Base-by-base conservation (phyloP, 1,140 invertebrate species). In the Asbolus verrucosus region DNA sequence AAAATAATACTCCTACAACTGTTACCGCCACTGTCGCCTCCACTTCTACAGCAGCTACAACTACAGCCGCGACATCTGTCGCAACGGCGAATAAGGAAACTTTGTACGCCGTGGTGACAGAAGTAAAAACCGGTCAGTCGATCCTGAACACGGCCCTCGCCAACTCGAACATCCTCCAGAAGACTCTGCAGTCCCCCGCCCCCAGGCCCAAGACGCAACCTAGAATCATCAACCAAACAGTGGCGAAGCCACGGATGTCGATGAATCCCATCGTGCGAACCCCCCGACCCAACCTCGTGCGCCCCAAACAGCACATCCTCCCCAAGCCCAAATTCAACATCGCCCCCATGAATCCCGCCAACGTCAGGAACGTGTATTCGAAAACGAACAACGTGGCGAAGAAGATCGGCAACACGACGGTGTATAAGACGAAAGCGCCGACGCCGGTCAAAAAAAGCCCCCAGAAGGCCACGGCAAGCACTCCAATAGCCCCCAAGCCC, bases 101-200 rank as follows among this genome's bases (percentile, higher is more conserved):
- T 1, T 19, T 36, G n/a, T 38, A 13, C 8, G 36, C 19, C 5
- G 24, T 41, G n/a, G 30, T 43, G 27, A 27, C 16, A 1, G 8
- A 15, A 1, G 16, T 30, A 0, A 67, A 67, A 67, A 18, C 65
- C 15, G 8, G 9, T 11, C 46, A 54, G 3, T 76, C 78, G 6
- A 79, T 78, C 50, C 67, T 78, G 9, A 78, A 69, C 16, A 75
- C 77, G 38, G 72, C 75, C 0, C 30, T 79, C 2, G 70, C 71
- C 18, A 75, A 75, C 41, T 65, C 73, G 1, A 73, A 75, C 15
- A 70, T 73, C 24, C 62, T 67, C 13, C 63, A 65, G 9, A 36
- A 66, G 5, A 69, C 41, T 21, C 21, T 70, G 31, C 38, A 43
- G 9, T 70, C 70, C 11, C 43, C 59, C 14, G 62, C 70, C 16